Percentiles rank a stretch among this genome's conserved stretches.
Evolutionary conservation across 2,888 invertebrate genomes (phyloP).

Genomic region (Willowsia nigromaculata): DNA sequence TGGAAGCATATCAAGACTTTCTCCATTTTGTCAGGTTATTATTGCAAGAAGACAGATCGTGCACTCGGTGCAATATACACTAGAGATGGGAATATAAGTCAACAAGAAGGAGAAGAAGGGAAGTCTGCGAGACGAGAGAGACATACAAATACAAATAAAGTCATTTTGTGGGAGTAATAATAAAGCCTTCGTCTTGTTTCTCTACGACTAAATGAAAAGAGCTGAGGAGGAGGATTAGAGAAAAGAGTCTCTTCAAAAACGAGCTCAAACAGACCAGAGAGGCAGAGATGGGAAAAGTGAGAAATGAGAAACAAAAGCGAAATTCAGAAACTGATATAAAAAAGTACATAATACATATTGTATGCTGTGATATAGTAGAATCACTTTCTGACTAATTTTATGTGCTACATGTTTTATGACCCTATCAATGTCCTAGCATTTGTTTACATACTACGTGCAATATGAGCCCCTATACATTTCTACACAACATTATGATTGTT

Average conservation of each 20-base stretch:
- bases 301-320: conserved; percentile 9
- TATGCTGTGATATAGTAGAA: neutral
- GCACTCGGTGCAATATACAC: neutral
- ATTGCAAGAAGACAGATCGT: neutral
- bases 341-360: neutral
- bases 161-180: conserved; percentile 14
- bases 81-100: neutral
- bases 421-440: neutral
- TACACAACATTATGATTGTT: neutral
- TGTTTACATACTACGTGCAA: neutral
- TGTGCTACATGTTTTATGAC: neutral
- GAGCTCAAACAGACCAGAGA: neutral
- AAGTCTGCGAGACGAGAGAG: neutral
- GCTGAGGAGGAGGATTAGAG: neutral
- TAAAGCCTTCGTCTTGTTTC: neutral
- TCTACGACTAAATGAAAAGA: neutral
- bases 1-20: neutral
- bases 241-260: conserved; percentile 8
- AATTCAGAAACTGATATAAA: neutral
- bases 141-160: neutral
- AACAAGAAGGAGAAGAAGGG: neutral
- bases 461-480: neutral
- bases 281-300: conserved; percentile 4
- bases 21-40: conserved; percentile 39
- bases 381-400: neutral